Base-by-base conservation (phyloP, 2,888 invertebrate genomes). In the Aporophyla lueneburgensis region DNA sequence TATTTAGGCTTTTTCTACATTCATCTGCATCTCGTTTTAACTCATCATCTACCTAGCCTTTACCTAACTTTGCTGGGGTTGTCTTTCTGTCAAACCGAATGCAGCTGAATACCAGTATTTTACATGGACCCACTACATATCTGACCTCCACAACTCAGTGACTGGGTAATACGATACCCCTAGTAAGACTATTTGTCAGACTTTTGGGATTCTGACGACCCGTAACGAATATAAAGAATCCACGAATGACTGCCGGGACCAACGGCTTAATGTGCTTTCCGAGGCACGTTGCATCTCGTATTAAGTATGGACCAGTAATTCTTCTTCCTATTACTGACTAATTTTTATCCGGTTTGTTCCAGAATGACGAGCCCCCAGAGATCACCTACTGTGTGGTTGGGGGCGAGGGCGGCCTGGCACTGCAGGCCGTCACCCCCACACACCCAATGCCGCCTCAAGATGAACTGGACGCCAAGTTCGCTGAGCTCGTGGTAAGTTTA, bases 331-430 rank as follows among this genome's bases (percentile, higher is more conserved):
- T 21, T 5, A 27, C 21, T 46, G 7, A 66, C 24, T 71, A 54
- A 74, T 27, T 1, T 16, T 9, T 54, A 10, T 68, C 0, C 16
- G 53, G 0, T 71, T 74, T 80, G 27, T 97, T 97, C 0, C 96
- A 98, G 98, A 98, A 98, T 97, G 99, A 99, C 93, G 99, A 99
- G 95, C 99, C 99, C 24, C 99, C 99, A 81, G 99, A 99, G 97
- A 99, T 99, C 94, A 98, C 98, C 68, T 98, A 99, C 96, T 99
- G 99, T 94, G 99, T 99, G 94, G 99, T 99, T 92, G 99, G 99
- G 91, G 98, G 98, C 88, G 98, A 98, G 81, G 98, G 98, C 19
- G 98, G 98, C 10, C 97, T 99, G 91, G 98, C 98, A 84, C 97
- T 99, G 89, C 99, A 99, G 95, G 98, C 98, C 2, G 97, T 99